Evolutionary conservation across 2,113 vertebrate genomes (phyloP).

Genomic region (Phainopepla nitens): DNA sequence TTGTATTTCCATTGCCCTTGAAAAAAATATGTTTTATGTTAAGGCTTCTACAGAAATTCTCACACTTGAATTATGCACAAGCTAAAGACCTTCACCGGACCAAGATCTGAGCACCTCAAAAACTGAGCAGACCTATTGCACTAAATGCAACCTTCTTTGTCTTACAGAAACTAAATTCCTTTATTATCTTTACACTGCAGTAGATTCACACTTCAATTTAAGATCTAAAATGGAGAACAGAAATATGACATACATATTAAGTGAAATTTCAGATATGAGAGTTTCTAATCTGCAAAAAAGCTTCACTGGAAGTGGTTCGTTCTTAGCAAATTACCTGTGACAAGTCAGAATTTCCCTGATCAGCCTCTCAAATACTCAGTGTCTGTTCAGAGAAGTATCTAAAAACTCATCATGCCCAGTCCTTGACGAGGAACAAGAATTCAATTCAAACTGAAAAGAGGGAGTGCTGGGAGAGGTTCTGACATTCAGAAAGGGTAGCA

Average conservation of each 20-base stretch:
- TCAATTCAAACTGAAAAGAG: slow-evolving; percentile 43
- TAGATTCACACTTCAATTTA: neutral
- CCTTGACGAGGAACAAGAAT: slow-evolving; percentile 55
- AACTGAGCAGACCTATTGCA: neutral
- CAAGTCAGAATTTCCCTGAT: slow-evolving; percentile 7
- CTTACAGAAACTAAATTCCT: neutral
- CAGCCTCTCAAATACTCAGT: neutral
- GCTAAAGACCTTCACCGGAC: neutral
- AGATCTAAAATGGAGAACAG: neutral
- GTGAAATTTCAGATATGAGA: slow-evolving; percentile 26
- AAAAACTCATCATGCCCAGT: neutral
- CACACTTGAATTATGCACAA: neutral
- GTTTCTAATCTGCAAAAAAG: neutral
- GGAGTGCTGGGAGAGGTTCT: slow-evolving; percentile 18
- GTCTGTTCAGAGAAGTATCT: slow-evolving; percentile 10
- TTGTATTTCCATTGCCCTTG: neutral
- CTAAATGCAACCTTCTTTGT: neutral
- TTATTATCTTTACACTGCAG: neutral
- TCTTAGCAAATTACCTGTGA: slow-evolving; percentile 30
- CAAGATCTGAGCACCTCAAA: neutral
- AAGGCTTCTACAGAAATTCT: neutral
- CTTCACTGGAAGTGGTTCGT: neutral
- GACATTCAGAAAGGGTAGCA: slow-evolving; percentile 50
- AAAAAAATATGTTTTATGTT: neutral
- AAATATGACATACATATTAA: neutral